These are phyloP conservation scores for Saccopteryx leptura DNA, from an alignment of 2,113 vertebrate genomes.

Conservation along the genomic window DNA sequence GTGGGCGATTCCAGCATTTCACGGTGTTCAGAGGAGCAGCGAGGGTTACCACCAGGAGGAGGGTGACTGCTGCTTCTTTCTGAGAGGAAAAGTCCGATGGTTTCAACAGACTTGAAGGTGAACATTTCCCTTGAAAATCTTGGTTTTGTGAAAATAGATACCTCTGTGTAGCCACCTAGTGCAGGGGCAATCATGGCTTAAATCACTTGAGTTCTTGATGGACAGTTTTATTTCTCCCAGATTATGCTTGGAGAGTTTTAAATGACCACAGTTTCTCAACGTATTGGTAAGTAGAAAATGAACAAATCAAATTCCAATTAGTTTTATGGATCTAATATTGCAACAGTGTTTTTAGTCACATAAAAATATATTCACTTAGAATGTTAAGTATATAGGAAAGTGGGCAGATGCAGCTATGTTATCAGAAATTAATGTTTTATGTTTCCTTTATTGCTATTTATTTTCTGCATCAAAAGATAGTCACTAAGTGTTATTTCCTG, in stretches of 20 bases:
- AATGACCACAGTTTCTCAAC: constrained; percentile 19
- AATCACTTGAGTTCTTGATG: not conserved
- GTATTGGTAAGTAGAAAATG: constrained; percentile 52
- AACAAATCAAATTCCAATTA: constrained; percentile 62
- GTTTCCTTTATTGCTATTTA: constrained; percentile 29
- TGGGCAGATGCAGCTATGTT: not conserved
- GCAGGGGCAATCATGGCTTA: constrained; percentile 30
- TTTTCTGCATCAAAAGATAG: constrained; percentile 51
- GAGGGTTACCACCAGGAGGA: not conserved
- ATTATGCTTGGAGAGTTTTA: constrained; percentile 55
- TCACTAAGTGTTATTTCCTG: not conserved
- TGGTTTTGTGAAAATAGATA: constrained; percentile 29
- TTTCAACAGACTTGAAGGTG: not conserved
- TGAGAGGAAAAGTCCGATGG: not conserved
- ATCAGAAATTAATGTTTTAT: constrained; percentile 43
- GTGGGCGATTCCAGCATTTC: not conserved
- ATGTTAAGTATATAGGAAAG: not conserved
- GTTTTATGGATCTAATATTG: constrained; percentile 42
- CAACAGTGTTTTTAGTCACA: constrained; percentile 42
- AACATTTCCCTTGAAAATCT: not conserved
- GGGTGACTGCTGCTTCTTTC: not conserved
- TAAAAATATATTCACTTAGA: not conserved
- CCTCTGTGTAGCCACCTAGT: not conserved
- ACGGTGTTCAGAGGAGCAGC: not conserved
- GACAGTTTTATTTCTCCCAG: constrained; percentile 46